Base-by-base conservation (phyloP, 1,140 invertebrate species). In the Lordiphosa stackelbergi region DNA sequence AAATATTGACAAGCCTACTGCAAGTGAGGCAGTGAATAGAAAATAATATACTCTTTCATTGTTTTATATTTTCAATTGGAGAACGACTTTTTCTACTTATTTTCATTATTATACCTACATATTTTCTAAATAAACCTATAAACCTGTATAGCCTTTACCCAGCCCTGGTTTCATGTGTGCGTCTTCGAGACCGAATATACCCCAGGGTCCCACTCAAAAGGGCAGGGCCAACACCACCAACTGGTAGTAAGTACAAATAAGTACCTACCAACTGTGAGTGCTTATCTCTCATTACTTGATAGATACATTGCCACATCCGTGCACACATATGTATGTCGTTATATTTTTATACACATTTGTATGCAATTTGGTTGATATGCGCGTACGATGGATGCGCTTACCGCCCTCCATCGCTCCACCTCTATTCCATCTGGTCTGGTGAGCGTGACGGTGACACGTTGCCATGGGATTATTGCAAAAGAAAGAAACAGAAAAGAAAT, bases 381-480 rank as follows among this genome's bases (percentile, higher is more conserved):
- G 41, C 41, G 13, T 47, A 47, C 45, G 28, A 47, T 34, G 45
- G 24, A 19, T 24, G 28, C 12, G 11, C 11, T n/a, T 11, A 7
- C 24, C 2, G 12, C 34, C 9, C 13, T 19, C 9, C 46, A 2
- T 22, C 12, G 4, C 13, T 22, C 9, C 34, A 28, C 13, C 12
- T 45, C 19, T 45, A n/a, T 41, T 40, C 55, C 53, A 56, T 19
- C 58, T 28, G 13, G 47, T 52, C 46, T 61, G 57, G 55, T 65
- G 66, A 71, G 75, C 75, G 75, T 81, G 75, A 79, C 62, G 75
- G 46, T 66, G 75, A 79, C 71, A 71, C 55, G 75, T 49, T 53
- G 71, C 55, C 51, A 53, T 53, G 71, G 71, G 71, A 79, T 79
- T 79, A 79, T 81, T 46, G 43, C 43, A 11, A 46, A 46, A 46